Base-by-base conservation (phyloP, 2,797 vertebrate species). In the Mycteria americana region DNA sequence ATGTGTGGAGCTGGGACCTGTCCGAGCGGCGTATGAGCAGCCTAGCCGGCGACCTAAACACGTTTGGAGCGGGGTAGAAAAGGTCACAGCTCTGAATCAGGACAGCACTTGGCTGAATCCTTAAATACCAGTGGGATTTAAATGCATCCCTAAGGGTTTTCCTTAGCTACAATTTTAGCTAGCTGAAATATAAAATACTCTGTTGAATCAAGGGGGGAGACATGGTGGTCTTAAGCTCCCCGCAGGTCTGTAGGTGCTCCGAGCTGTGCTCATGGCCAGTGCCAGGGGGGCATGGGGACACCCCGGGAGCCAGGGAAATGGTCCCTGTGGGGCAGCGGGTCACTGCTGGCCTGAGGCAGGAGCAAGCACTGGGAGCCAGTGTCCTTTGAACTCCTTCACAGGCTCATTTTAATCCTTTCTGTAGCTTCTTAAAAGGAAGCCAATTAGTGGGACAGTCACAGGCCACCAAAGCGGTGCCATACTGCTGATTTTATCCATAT, bases 21-120 rank as follows among this genome's bases (percentile, higher is more conserved):
- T 27, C 21, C 0, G 2, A 75, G 59, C 2, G 1, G 33, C 0
- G 0, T 60, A 46, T 0, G 2, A 53, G 43, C 25, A 83, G 43
- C 33, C 39, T 31, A 21, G 13, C 13, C 0, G 1, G 39, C 1
- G 9, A 68, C 45, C 27, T 54, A 19, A 83, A 16, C 25, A 30
- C 0, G 0, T 79, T 19, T 74, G 56, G 33, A 76, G 24, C n/a
- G 48, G 18, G 39, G 35, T 25, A 25, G 50, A 31, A 79, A 59
- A 76, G 13, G 35, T 59, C 53, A 51, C 25, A 75, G 57, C 33
- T 82, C 67, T 57, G 46, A 85, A 57, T 60, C 41, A 74, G 60
- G 46, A 57, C 10, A 62, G 62, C n/a, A 54, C 12, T n/a, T 54
- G 27, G 14, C 23, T 72, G 60, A 76, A 56, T 69, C 23, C n/a